Evolutionary conservation across 1,140 invertebrate species (phyloP).

Genomic region (Anthonomus grandis): DNA sequence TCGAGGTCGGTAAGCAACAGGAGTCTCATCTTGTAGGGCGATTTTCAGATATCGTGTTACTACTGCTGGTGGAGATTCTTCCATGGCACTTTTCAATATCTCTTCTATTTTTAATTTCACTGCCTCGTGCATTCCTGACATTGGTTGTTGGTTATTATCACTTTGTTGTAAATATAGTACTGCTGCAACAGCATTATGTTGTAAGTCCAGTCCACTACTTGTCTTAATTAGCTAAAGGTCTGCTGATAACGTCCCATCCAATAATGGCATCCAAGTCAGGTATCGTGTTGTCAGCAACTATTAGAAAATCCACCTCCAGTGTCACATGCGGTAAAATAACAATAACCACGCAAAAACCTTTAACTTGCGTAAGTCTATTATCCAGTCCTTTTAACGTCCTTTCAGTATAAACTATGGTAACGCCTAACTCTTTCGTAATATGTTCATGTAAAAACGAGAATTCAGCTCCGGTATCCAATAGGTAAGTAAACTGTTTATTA

Average conservation of each 20-base stretch:
- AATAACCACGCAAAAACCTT: slow-evolving; percentile 4
- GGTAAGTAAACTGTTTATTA: slow-evolving; percentile 1
- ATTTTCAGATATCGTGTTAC: slow-evolving; percentile 15
- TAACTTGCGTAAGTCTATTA: background rate
- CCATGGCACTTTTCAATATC: background rate
- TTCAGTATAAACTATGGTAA: background rate
- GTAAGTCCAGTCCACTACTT: background rate
- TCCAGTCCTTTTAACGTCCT: slow-evolving; percentile 2
- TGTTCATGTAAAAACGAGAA: slow-evolving; percentile 8
- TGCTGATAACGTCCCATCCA: slow-evolving; percentile 15
- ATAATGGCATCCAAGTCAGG: slow-evolving; percentile 18
- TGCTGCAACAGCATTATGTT: background rate
- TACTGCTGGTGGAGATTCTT: background rate
- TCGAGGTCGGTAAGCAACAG: slow-evolving; percentile 21
- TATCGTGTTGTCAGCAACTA: slow-evolving; percentile 9
- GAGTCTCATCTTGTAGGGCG: slow-evolving; percentile 7
- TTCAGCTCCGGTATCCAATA: slow-evolving; percentile 14
- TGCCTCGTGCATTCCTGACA: slow-evolving; percentile 15
- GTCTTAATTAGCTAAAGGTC: slow-evolving; percentile 1
- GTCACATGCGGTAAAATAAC: slow-evolving; percentile 2
- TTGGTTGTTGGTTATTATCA: background rate
- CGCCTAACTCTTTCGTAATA: slow-evolving; percentile 1
- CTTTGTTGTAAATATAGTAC: background rate
- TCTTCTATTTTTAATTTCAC: background rate
- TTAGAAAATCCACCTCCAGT: slow-evolving; percentile 9